Evolutionary conservation across 2,797 vertebrate species (phyloP), one percentile per base, ranked within the genome.

Genomic region (Neomorphus geoffroyi): DNA sequence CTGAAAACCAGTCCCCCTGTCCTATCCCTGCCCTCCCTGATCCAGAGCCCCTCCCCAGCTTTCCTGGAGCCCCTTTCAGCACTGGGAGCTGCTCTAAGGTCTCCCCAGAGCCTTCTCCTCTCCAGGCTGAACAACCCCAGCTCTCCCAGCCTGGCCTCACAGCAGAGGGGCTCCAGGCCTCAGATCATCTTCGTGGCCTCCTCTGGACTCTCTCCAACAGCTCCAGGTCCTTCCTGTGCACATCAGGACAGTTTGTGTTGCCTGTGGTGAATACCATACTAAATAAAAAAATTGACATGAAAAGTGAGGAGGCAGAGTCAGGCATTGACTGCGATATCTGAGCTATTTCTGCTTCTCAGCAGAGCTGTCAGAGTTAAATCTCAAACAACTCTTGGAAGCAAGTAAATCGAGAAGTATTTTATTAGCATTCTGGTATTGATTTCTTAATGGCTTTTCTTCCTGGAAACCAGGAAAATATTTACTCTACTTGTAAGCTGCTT

Each of bases 401-500:
- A 50, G 75, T 78, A 83, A 80, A 90, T 2, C 41, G 90, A 90
- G 82, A 80, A 70, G 79, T 86, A 86, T 92, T 96, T 94, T 95
- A 83, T 95, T 91, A 91, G 87, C 75, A 67, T 95, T 90, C 90
- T 78, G 41, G 17, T 96, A 95, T 96, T 69, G 95, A 96, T 95
- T 91, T 90, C 92, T 96, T 96, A 94, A 96, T 92, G 93, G 85
- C 69, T 94, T 92, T 78, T 93, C 91, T 96, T 96, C 95, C 96
- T 88, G 94, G 94, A 96, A 95, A 91, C 39, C 43, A 37, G 86
- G 85, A 61, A 95, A 94, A 90, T 51, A 66, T 92, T 96, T 91
- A 62, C 39, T 86, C 56, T 61, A 82, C 82, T 83, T 66, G 22
- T 15, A 48, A 71, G 45, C 13, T 56, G 65, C 72, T 41, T 4